phyloP scores from a whole-genome alignment of 1,140 invertebrate genomes.

The Zaprionus capensis region DNA sequence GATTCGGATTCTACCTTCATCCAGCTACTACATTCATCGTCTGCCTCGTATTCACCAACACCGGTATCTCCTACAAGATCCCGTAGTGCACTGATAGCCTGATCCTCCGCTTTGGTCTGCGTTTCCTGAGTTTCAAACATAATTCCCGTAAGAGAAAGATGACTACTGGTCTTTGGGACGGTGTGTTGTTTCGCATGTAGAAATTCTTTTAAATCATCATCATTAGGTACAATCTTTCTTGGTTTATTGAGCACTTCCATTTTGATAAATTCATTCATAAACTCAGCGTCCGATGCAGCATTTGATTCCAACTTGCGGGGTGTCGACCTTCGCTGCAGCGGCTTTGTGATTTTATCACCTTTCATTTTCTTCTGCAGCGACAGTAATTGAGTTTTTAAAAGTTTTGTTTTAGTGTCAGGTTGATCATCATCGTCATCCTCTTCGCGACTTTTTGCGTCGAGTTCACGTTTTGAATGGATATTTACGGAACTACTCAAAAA shows the following conservation, averaged over 20 bases:
- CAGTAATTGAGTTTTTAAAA: conserved; percentile 21
- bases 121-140: conserved; percentile 1
- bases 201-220: neutral
- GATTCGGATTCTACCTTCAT: neutral
- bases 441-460: neutral
- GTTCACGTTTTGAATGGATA: conserved; percentile 27
- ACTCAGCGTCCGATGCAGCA: neutral
- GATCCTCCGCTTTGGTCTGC: conserved; percentile 14
- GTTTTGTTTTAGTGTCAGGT: neutral
- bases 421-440: neutral
- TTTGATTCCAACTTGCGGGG: too few relatives aligned
- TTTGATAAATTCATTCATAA: neutral
- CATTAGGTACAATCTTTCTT: neutral
- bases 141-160: neutral
- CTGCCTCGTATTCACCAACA: conserved; percentile 23
- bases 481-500: neutral
- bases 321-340: conserved; percentile 4
- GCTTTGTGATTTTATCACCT: conserved; percentile 40
- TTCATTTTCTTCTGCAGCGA: conserved; percentile 44
- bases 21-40: conserved; percentile 33
- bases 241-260: neutral
- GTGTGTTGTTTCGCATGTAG: neutral
- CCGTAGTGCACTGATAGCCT: neutral
- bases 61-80: neutral
- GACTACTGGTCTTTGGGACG: too few relatives aligned